These are phyloP conservation scores for Odontocolon sp. DNA, from an alignment of 2,888 invertebrate species.

Conservation along the genomic window DNA sequence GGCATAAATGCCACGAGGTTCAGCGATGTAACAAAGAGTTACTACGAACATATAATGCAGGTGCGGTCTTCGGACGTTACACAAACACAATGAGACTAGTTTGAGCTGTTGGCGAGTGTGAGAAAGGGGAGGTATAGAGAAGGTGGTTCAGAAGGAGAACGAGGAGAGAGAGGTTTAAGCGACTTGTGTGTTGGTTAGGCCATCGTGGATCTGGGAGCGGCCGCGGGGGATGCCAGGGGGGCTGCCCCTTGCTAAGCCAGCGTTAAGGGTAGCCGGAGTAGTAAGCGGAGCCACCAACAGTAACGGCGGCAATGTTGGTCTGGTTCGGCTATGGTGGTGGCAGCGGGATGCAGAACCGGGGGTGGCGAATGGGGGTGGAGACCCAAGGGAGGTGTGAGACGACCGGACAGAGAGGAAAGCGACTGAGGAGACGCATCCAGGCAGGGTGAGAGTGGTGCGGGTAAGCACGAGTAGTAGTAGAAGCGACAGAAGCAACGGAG, in stretches of 20 bases:
- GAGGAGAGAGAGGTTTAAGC: conserved; percentile 37
- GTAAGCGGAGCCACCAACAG: conserved; percentile 48
- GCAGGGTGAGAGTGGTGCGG: conserved; percentile 43
- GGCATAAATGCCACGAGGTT: neutral
- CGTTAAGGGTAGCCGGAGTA: conserved; percentile 76
- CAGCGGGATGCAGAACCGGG: conserved; percentile 40
- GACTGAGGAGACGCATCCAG: conserved; percentile 51
- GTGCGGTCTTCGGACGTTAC: conserved; percentile 71
- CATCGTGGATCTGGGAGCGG: conserved; percentile 49
- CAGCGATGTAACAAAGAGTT: conserved; percentile 62
- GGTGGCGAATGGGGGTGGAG: conserved; percentile 28
- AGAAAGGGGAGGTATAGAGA: conserved; percentile 56
- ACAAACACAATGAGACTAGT: conserved; percentile 72
- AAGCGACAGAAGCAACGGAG: conserved; percentile 61
- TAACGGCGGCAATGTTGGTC: conserved; percentile 47
- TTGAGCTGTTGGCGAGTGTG: conserved; percentile 64
- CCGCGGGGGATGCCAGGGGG: conserved; percentile 64
- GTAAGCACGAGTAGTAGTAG: conserved; percentile 64
- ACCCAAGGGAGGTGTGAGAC: conserved; percentile 50
- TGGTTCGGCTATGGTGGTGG: conserved; percentile 46
- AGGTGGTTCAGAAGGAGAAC: conserved; percentile 21
- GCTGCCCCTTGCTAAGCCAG: conserved; percentile 77
- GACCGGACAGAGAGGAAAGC: conserved; percentile 52
- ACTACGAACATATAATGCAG: conserved; percentile 68
- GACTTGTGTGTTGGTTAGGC: conserved; percentile 44